Percentiles rank a stretch among this genome's conserved stretches.
Conservation (phyloP, 1,140 invertebrate species). For the Apolygus lucorum region DNA sequence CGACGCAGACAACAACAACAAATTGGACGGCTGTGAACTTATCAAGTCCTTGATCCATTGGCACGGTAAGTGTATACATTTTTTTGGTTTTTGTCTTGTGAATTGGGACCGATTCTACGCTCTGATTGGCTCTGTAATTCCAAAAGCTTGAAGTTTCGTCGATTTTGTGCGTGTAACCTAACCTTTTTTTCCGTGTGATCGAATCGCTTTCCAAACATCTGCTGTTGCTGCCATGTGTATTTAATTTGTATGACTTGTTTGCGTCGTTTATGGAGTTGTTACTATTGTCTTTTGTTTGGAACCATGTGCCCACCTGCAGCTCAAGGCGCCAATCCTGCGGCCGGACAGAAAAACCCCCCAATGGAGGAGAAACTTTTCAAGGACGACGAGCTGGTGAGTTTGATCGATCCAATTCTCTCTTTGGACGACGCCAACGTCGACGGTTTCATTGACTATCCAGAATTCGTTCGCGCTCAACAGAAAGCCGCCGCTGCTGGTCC, state of each 20-base stretch:
- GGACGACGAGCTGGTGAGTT: slow-evolving; percentile 75
- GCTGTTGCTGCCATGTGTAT: no score
- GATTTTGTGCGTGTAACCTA: no score
- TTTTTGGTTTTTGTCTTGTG: no score
- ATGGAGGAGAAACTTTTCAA: slow-evolving; percentile 71
- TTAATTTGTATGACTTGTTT: no score
- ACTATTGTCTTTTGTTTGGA: neutral
- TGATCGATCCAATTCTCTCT: slow-evolving; percentile 88
- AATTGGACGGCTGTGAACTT: slow-evolving; percentile 85
- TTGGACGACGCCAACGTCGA: slow-evolving; percentile 87
- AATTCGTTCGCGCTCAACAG: slow-evolving; percentile 85
- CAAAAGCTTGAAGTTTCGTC: no score
- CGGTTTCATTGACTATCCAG: slow-evolving; percentile 91
- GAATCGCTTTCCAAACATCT: no score
- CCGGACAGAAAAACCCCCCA: slow-evolving; percentile 41
- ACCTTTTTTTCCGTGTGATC: no score
- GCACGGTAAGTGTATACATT: slow-evolving; percentile 64
- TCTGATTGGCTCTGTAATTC: no score
- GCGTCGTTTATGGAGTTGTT: no score
- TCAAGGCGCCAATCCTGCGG: slow-evolving; percentile 54
- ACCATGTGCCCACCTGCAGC: slow-evolving; percentile 42
- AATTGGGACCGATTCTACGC: no score
- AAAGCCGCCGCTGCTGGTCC: slow-evolving; percentile 51
- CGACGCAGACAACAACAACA: slow-evolving; percentile 91
- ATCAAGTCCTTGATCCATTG: slow-evolving; percentile 87